Evolutionary conservation across 2,797 vertebrate genomes (phyloP).

Genomic region (Premnoplex brunnescens): DNA sequence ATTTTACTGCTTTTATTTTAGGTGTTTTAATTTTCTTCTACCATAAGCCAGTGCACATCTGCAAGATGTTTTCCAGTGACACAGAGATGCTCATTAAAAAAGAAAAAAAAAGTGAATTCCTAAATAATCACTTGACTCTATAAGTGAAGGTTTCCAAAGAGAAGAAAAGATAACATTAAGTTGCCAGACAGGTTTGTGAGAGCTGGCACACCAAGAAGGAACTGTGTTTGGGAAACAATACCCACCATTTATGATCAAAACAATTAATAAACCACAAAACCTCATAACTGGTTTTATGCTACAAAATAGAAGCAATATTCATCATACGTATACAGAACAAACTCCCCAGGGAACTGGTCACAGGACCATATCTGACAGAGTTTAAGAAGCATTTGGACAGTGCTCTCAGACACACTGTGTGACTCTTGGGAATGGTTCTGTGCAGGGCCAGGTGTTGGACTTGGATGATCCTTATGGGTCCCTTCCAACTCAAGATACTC

Average conservation of each 20-base stretch:
- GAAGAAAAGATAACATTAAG: background rate
- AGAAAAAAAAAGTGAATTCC: background rate
- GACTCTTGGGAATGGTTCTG: background rate
- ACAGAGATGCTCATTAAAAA: background rate
- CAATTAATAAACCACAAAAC: background rate
- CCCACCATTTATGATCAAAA: background rate
- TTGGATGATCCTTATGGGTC: background rate
- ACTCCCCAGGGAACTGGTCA: background rate
- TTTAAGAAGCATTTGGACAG: background rate
- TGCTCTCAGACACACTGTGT: background rate
- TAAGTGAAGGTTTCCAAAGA: background rate
- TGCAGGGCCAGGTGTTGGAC: background rate
- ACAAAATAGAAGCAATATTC: background rate
- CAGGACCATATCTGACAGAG: background rate
- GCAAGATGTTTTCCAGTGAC: background rate
- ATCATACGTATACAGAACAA: background rate
- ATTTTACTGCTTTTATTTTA: background rate
- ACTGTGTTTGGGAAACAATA: background rate
- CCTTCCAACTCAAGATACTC: background rate
- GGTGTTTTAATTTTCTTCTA: background rate
- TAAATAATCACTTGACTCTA: background rate
- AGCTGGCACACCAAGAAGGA: background rate
- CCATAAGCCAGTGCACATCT: background rate
- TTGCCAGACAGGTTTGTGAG: background rate
- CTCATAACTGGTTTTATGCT: background rate